These are phyloP conservation scores for Gymnothorax javanicus DNA, from an alignment of 2,797 vertebrate genomes.

Conservation along the genomic window DNA sequence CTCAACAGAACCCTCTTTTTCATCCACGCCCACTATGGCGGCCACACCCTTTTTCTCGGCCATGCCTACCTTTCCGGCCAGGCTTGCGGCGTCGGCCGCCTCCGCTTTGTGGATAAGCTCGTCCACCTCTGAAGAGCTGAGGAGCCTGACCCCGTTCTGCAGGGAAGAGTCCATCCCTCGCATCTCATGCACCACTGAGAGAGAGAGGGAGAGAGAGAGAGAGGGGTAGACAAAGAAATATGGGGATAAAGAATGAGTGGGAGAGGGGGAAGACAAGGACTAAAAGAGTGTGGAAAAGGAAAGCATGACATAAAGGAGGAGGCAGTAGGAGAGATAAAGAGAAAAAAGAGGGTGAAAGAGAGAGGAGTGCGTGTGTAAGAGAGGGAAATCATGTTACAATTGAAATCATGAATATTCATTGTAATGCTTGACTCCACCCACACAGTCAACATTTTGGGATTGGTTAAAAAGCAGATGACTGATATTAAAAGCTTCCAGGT, in stretches of 20 bases:
- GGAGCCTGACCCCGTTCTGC: constrained; percentile 77
- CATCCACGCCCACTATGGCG: not conserved
- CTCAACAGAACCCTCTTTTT: constrained; percentile 74
- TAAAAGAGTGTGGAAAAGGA: not conserved
- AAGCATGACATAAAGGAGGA: not conserved
- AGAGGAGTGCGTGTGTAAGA: not conserved
- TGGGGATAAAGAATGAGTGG: not conserved
- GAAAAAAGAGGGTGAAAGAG: not conserved
- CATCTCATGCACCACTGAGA: constrained; percentile 88
- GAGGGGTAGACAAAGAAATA: not conserved
- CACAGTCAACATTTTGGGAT: not conserved
- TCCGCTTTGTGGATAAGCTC: constrained; percentile 90
- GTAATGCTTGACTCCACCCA: not conserved
- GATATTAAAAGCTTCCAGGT: not conserved
- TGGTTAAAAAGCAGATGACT: not conserved
- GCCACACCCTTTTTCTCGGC: not conserved
- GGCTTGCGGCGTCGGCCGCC: constrained; percentile 58
- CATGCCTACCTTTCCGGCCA: not conserved
- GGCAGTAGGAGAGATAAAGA: not conserved
- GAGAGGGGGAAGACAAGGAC: not conserved
- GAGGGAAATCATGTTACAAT: not conserved
- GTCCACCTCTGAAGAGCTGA: constrained; percentile 88
- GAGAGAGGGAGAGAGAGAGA: not conserved
- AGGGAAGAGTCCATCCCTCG: constrained; percentile 69
- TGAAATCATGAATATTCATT: not conserved